phyloP scores from a whole-genome alignment of 2,888 invertebrate species.

The Eupithecia vulgata region DNA sequence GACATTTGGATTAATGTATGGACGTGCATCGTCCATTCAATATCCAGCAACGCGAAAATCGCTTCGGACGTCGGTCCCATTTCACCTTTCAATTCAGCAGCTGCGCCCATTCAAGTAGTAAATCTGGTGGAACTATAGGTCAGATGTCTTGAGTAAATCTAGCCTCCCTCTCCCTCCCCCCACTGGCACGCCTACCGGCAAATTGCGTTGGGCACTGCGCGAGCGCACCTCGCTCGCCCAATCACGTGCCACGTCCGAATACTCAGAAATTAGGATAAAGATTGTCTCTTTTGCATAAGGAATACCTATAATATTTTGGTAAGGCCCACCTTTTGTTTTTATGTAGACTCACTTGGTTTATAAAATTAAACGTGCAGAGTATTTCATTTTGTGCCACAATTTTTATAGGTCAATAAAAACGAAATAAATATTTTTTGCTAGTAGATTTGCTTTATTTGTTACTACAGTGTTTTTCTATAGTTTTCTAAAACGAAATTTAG shows the following conservation, averaged over 20 bases:
- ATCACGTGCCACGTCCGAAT: constrained; percentile 55
- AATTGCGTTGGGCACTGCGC: constrained; percentile 67
- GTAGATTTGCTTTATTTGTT: not conserved
- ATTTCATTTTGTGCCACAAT: not conserved
- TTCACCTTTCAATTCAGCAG: constrained; percentile 36
- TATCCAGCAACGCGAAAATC: constrained; percentile 29
- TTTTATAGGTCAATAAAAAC: not conserved
- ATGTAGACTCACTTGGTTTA: not conserved
- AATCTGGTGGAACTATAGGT: constrained; percentile 43
- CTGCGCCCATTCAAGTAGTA: constrained; percentile 35
- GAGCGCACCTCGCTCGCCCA: constrained; percentile 70
- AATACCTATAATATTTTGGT: constrained; percentile 31
- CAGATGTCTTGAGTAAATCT: constrained; percentile 47
- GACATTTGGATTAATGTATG: constrained; percentile 17
- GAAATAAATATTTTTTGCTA: not conserved
- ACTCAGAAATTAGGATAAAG: constrained; percentile 63
- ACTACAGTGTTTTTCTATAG: not conserved
- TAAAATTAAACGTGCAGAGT: not conserved
- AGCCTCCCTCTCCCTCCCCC: constrained; percentile 52
- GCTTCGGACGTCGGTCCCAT: constrained; percentile 26
- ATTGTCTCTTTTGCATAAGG: constrained; percentile 44
- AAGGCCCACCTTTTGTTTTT: not conserved
- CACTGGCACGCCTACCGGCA: constrained; percentile 70
- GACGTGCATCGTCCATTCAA: constrained; percentile 20
- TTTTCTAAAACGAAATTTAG: not conserved